These are phyloP conservation scores for Chaetorhynchus papuensis DNA, from an alignment of 2,113 vertebrate genomes.

Conservation along the genomic window DNA sequence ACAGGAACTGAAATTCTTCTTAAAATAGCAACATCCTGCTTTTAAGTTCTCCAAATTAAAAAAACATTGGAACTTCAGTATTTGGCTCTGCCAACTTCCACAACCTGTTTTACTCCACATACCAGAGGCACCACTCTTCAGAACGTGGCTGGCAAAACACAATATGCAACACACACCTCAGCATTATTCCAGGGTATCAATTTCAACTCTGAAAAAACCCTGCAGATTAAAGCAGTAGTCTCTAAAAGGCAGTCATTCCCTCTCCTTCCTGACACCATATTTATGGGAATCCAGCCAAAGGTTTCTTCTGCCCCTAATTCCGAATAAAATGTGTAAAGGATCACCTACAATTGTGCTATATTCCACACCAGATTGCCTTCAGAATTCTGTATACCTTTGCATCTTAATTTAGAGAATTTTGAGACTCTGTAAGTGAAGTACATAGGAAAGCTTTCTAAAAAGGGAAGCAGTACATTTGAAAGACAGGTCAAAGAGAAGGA, in stretches of 20 bases:
- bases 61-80: neutral
- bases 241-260: neutral
- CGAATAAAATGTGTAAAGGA: neutral
- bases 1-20: conserved; percentile 2
- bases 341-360: neutral
- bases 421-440: neutral
- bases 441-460: neutral
- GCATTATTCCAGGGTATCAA: neutral
- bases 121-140: neutral
- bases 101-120: neutral
- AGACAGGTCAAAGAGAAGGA: neutral
- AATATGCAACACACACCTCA: neutral
- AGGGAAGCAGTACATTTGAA: neutral
- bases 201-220: neutral
- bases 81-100: neutral
- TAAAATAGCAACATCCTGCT: conserved; percentile 29
- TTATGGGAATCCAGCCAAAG: neutral
- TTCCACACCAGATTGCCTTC: neutral
- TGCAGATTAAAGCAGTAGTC: neutral
- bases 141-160: neutral
- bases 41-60: neutral
- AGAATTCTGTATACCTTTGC: neutral
- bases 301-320: neutral
- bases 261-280: neutral
- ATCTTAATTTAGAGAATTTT: neutral